Evolutionary conservation across 2,888 invertebrate species (phyloP).

Genomic region (Corythucha ciliata): DNA sequence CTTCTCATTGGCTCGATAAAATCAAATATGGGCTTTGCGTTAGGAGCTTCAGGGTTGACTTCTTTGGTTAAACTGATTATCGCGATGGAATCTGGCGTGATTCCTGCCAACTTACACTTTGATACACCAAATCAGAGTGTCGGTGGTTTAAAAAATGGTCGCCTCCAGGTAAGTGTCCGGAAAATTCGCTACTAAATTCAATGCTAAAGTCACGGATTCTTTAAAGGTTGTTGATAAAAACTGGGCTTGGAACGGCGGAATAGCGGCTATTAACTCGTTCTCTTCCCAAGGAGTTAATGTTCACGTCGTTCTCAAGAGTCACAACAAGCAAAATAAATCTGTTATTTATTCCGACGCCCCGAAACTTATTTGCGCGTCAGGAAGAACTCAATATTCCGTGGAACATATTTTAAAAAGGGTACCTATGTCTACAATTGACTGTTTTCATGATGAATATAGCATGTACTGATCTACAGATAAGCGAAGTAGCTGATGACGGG

Average conservation of each 20-base stretch:
- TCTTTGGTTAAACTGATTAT: conserved; percentile 84
- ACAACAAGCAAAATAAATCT: conserved; percentile 56
- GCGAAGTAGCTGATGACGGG: conserved; percentile 55
- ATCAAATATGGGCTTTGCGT: conserved; percentile 98
- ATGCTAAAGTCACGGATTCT: neutral
- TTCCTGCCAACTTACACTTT: conserved; percentile 90
- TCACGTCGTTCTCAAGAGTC: conserved; percentile 76
- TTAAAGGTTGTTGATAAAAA: conserved; percentile 67
- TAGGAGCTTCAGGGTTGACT: conserved; percentile 85
- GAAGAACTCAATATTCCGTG: conserved; percentile 74
- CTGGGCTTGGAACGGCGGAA: conserved; percentile 80
- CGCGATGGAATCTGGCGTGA: conserved; percentile 81
- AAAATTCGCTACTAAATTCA: neutral
- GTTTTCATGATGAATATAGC: conserved; percentile 60
- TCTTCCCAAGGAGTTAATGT: conserved; percentile 97
- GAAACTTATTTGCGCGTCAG: conserved; percentile 67
- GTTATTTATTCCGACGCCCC: conserved; percentile 50
- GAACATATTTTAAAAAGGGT: conserved; percentile 51
- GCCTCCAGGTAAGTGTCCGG: conserved; percentile 53
- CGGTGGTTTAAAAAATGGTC: conserved; percentile 79
- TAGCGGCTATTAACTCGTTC: conserved; percentile 89
- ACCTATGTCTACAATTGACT: neutral
- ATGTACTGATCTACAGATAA: conserved; percentile 84
- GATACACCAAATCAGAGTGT: conserved; percentile 79
- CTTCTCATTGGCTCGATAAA: conserved; percentile 92